A percentile compares a stretch with the other conserved stretches of the same genome.
These are phyloP conservation scores for Prosopocoilus inquinatus DNA, from an alignment of 2,888 invertebrate genomes.

Conservation along the genomic window DNA sequence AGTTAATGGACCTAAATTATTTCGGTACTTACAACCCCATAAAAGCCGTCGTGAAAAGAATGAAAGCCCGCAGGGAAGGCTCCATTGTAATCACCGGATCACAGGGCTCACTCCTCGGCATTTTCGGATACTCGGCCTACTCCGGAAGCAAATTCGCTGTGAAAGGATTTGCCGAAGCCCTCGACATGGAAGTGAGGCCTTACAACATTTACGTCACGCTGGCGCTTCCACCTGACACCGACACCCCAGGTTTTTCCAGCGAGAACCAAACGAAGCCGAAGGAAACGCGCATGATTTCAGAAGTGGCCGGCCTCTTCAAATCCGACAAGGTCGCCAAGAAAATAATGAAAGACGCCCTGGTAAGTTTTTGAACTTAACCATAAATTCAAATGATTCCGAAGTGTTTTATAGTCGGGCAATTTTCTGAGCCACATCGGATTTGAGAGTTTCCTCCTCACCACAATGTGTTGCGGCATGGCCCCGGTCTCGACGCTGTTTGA, in stretches of 20 bases:
- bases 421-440: slow-evolving; percentile 82
- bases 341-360: slow-evolving; percentile 79
- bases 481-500: slow-evolving; percentile 70
- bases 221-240: slow-evolving; percentile 92
- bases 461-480: slow-evolving; percentile 76
- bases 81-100: slow-evolving; percentile 86
- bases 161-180: slow-evolving; percentile 88
- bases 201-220: slow-evolving; percentile 82
- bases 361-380: slow-evolving; percentile 42
- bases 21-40: slow-evolving; percentile 82
- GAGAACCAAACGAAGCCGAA: slow-evolving; percentile 86
- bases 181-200: slow-evolving; percentile 90
- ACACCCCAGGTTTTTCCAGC: slow-evolving; percentile 90
- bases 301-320: slow-evolving; percentile 71
- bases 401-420: slow-evolving; percentile 67
- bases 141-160: slow-evolving; percentile 93
- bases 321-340: slow-evolving; percentile 78
- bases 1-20: slow-evolving; percentile 84
- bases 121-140: slow-evolving; percentile 93
- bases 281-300: slow-evolving; percentile 85
- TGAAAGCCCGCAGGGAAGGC: slow-evolving; percentile 78
- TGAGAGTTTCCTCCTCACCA: slow-evolving; percentile 76
- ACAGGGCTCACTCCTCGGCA: slow-evolving; percentile 79
- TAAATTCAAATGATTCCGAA: slow-evolving; percentile 10
- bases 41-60: slow-evolving; percentile 73